A percentile compares a stretch with the other conserved stretches of the same genome.
These are phyloP conservation scores for Alloplasta piceator DNA, from an alignment of 2,888 invertebrate genomes.

Conservation along the genomic window DNA sequence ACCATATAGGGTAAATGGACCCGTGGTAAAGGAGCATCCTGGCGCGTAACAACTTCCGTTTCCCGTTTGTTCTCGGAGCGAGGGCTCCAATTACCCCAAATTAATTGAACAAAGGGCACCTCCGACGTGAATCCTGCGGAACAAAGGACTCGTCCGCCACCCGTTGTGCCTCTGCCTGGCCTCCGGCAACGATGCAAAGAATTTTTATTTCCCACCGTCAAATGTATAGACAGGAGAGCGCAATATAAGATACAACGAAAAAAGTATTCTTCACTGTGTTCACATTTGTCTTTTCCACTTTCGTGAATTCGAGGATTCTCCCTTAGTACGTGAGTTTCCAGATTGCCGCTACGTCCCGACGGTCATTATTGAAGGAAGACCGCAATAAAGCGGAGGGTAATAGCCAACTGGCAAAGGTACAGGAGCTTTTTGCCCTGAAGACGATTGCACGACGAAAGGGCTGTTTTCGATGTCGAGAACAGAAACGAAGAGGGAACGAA, in stretches of 20 bases:
- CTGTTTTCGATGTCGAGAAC: conserved; percentile 57
- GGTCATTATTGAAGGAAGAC: conserved; percentile 24
- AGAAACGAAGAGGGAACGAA: conserved; percentile 6
- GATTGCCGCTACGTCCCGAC: background rate
- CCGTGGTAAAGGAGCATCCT: conserved; percentile 42
- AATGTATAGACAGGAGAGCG: background rate
- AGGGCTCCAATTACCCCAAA: conserved; percentile 76
- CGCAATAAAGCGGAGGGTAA: conserved; percentile 19
- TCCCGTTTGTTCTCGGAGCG: conserved; percentile 51
- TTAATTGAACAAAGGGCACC: conserved; percentile 73
- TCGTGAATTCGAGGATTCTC: background rate
- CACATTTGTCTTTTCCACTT: background rate
- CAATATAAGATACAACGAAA: background rate
- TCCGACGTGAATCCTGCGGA: conserved; percentile 1
- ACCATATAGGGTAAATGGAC: conserved; percentile 35
- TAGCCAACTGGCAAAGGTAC: background rate
- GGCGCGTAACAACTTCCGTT: conserved; percentile 49
- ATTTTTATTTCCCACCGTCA: background rate
- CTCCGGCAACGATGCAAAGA: background rate
- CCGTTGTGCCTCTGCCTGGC: background rate
- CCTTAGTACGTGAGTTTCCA: background rate
- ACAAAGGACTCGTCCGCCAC: conserved; percentile 28
- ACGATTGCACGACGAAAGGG: conserved; percentile 52
- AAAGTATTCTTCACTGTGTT: background rate
- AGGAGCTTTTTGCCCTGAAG: conserved; percentile 20